phyloP scores from a whole-genome alignment of 2,888 invertebrate species.

The Willowsia nigromaculata region DNA sequence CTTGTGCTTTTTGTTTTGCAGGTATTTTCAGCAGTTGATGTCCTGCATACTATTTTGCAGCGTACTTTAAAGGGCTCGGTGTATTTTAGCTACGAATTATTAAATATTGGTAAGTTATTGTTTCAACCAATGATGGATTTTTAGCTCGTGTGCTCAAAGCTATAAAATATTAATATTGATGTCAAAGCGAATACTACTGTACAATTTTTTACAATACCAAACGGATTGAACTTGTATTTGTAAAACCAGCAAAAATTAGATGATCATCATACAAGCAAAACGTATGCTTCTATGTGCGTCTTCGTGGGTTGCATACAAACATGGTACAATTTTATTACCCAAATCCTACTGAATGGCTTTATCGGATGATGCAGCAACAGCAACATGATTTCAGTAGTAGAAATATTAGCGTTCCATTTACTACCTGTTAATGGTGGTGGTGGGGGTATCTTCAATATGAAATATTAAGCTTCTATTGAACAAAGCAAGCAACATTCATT shows the following conservation, averaged over 20 bases:
- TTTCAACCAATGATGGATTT: too few relatives aligned
- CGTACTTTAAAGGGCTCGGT: neutral
- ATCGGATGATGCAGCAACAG: slow-evolving; percentile 4
- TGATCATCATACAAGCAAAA: neutral
- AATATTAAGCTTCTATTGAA: neutral
- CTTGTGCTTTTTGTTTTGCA: neutral
- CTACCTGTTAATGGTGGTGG: neutral
- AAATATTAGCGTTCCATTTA: too few relatives aligned
- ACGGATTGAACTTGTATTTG: neutral
- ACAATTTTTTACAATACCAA: too few relatives aligned
- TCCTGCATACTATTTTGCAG: neutral
- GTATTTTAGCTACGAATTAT: too few relatives aligned
- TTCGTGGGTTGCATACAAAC: neutral
- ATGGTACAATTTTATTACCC: neutral
- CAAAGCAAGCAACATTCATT: neutral
- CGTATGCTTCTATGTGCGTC: neutral
- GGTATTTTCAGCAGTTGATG: neutral
- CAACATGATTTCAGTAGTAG: neutral
- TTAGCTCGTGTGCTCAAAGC: too few relatives aligned
- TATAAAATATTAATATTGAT: too few relatives aligned
- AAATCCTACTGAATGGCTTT: slow-evolving; percentile 4
- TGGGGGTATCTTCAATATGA: neutral
- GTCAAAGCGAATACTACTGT: too few relatives aligned
- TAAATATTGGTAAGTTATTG: too few relatives aligned
- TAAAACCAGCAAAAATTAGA: too few relatives aligned